A percentile compares a stretch with the other conserved stretches of the same genome.
Conservation (phyloP, 2,797 vertebrate genomes). For the Alauda arvensis region DNA sequence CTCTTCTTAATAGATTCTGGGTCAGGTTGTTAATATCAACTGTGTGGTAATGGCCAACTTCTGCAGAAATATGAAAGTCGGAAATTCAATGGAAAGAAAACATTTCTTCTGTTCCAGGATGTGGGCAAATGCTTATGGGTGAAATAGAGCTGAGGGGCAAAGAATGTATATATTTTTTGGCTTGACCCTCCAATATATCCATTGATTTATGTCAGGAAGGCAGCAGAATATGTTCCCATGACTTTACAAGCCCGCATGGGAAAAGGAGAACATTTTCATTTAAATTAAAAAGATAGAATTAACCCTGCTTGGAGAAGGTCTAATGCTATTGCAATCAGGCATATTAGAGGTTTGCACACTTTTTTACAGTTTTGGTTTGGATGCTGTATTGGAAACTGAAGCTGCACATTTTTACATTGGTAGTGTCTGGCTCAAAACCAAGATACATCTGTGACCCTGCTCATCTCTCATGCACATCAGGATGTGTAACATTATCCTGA, state of each 20-base stretch:
- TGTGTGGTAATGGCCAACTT: background rate
- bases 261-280: constrained; percentile 29
- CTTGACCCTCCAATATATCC: constrained; percentile 16
- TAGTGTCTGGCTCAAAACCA: constrained; percentile 1
- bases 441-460: background rate
- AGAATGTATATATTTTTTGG: constrained; percentile 38
- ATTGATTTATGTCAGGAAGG: constrained; percentile 51
- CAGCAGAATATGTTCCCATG: constrained; percentile 36
- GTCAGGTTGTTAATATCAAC: constrained; percentile 23
- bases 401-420: background rate
- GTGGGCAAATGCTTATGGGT: constrained; percentile 24
- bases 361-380: background rate
- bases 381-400: background rate
- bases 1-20: constrained; percentile 4
- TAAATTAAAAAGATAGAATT: constrained; percentile 23
- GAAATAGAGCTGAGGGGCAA: constrained; percentile 48
- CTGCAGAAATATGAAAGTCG: constrained; percentile 4
- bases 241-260: constrained; percentile 4
- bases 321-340: background rate
- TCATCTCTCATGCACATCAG: constrained; percentile 19
- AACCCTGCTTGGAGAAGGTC: background rate
- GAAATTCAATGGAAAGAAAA: constrained; percentile 50
- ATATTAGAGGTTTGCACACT: background rate
- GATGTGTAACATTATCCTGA: constrained; percentile 16
- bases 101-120: constrained; percentile 32